Percentiles rank a stretch among this genome's conserved stretches.
Evolutionary conservation across 37 sponge, comb jelly and placozoan genomes (phyloP).

Genomic region (Agelas oroides): DNA sequence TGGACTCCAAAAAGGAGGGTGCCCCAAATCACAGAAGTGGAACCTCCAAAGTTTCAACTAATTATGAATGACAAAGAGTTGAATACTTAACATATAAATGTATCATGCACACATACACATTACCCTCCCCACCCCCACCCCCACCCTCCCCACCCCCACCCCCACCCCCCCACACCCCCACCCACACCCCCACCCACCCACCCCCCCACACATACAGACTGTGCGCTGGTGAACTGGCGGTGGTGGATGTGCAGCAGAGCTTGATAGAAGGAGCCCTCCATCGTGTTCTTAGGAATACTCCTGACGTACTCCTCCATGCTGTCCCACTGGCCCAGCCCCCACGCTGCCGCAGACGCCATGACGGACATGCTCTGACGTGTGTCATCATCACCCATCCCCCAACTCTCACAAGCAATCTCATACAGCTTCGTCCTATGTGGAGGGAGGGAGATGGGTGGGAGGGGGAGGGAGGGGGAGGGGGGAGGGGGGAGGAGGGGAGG

Average conservation of each 20-base stretch:
- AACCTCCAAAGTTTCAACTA: too few species aligned
- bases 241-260: slow-evolving; percentile 81
- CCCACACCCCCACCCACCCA: too few species aligned
- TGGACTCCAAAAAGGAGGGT: too few species aligned
- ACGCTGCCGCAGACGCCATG: slow-evolving; percentile 93
- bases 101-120: too few species aligned
- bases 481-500: too few species aligned
- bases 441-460: background rate
- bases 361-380: slow-evolving; percentile 85
- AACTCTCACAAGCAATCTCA: slow-evolving; percentile 76
- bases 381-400: slow-evolving; percentile 81
- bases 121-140: too few species aligned
- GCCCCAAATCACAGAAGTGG: too few species aligned
- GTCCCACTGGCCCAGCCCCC: slow-evolving; percentile 95
- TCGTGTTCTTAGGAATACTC: slow-evolving; percentile 70
- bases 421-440: slow-evolving; percentile 73
- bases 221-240: slow-evolving; percentile 61
- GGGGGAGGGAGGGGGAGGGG: background rate
- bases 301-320: slow-evolving; percentile 84
- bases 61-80: too few species aligned
- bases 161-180: too few species aligned
- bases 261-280: slow-evolving; percentile 86
- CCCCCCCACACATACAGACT: slow-evolving; percentile 45
- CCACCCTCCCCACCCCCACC: too few species aligned
- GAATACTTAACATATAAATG: too few species aligned